Evolutionary conservation across 1,140 invertebrate genomes (phyloP).

Genomic region (Zelostemma sp.): DNA sequence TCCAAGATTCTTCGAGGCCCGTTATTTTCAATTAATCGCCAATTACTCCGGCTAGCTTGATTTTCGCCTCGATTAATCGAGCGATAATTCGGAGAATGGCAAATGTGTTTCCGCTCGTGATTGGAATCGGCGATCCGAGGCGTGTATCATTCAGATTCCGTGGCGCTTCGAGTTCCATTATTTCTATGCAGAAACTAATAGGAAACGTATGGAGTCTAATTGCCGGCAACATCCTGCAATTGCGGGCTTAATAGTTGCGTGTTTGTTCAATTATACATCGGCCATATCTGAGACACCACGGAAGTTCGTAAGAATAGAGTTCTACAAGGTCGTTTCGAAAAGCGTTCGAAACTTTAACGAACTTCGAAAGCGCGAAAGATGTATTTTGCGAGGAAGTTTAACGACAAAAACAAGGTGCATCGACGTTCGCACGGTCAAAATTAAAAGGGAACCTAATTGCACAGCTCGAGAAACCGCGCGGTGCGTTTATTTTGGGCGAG

Average conservation of each 20-base stretch:
- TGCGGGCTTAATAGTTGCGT: slow-evolving; percentile 53
- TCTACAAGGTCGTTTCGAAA: slow-evolving; percentile 6
- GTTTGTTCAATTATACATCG: slow-evolving; percentile 54
- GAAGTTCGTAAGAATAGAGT: slow-evolving; percentile 38
- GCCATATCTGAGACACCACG: slow-evolving; percentile 33
- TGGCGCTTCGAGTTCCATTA: slow-evolving; percentile 35
- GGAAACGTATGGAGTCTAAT: slow-evolving; percentile 49
- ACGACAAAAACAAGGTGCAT: too few relatives aligned
- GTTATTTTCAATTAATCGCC: too few relatives aligned
- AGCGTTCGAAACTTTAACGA: too few relatives aligned
- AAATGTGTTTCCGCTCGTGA: slow-evolving; percentile 35
- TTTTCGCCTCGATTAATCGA: too few relatives aligned
- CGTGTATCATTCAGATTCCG: too few relatives aligned
- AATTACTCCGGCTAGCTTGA: too few relatives aligned
- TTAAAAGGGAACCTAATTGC: slow-evolving; percentile 2
- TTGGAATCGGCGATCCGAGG: slow-evolving; percentile 31
- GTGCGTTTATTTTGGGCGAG: background rate
- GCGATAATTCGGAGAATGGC: slow-evolving; percentile 3
- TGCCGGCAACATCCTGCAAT: slow-evolving; percentile 57
- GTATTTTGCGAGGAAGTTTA: too few relatives aligned
- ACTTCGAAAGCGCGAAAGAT: too few relatives aligned
- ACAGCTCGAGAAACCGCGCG: background rate
- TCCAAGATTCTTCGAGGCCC: background rate
- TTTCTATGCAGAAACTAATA: slow-evolving; percentile 29
- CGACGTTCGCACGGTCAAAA: too few relatives aligned